Conservation (phyloP, 2,888 invertebrate species). For the Metacarcinus magister region DNA sequence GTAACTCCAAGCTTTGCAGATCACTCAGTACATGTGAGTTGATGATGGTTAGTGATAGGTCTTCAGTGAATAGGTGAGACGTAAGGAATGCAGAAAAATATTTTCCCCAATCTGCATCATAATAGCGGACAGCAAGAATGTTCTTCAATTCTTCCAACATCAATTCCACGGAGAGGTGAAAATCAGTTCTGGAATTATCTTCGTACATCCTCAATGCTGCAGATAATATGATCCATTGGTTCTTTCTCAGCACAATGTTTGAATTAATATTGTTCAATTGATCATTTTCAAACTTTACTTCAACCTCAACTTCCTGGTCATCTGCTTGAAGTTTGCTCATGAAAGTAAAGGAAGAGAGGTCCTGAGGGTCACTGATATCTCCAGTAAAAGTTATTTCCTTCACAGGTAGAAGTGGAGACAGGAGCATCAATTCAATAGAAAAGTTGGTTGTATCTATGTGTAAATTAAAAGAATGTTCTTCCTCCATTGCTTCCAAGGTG, state of each 20-base stretch:
- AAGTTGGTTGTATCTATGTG: conserved; percentile 2
- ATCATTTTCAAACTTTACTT: conserved; percentile 40
- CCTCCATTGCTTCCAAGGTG: background rate
- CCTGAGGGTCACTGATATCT: background rate
- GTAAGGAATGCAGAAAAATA: background rate
- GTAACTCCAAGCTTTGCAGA: background rate
- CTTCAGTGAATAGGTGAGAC: background rate
- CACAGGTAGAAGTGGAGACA: conserved; percentile 56
- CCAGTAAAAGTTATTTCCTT: conserved; percentile 58
- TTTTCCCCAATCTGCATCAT: conserved; percentile 22
- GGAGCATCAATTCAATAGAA: background rate
- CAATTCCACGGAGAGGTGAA: conserved; percentile 40
- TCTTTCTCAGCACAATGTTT: background rate
- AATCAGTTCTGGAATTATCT: background rate
- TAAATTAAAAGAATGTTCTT: conserved; percentile 46
- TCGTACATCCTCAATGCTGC: background rate
- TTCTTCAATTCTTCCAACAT: conserved; percentile 38
- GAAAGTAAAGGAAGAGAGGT: background rate
- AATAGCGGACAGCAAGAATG: conserved; percentile 28
- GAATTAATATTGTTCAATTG: background rate
- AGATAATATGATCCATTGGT: background rate
- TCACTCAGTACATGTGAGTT: background rate
- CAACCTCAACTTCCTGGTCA: conserved; percentile 47
- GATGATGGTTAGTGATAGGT: background rate
- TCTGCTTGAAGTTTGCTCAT: conserved; percentile 43